Evolutionary conservation across 2,797 vertebrate genomes (phyloP).

Genomic region (Chrysocyon brachyurus): DNA sequence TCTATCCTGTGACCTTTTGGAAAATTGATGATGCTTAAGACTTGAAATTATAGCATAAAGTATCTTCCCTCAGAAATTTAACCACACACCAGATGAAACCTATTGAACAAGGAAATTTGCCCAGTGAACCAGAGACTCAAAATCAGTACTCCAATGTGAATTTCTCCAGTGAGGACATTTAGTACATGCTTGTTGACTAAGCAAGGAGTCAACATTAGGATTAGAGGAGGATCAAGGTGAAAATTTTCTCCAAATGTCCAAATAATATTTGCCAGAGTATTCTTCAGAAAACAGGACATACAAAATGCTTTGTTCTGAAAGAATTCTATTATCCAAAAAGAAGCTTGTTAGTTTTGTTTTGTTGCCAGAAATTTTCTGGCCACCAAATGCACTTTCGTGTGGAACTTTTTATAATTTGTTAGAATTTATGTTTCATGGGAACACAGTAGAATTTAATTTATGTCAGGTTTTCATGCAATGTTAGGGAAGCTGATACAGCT

Average conservation of each 20-base stretch:
- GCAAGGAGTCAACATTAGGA: not conserved
- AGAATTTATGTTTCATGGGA: not conserved
- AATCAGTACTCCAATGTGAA: not conserved
- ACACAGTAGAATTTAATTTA: not conserved
- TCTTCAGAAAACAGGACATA: not conserved
- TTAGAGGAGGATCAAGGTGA: not conserved
- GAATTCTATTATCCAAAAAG: not conserved
- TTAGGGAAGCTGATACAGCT: not conserved
- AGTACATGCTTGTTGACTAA: not conserved
- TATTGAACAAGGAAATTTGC: not conserved
- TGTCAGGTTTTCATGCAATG: not conserved
- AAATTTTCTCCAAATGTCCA: not conserved
- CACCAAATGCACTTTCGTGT: not conserved
- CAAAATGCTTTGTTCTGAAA: conserved; percentile 4
- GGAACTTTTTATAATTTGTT: not conserved
- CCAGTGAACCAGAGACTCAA: not conserved
- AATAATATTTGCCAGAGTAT: not conserved
- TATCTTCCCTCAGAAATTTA: conserved; percentile 36
- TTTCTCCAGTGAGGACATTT: not conserved
- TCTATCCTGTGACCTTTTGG: conserved; percentile 32
- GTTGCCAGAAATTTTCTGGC: not conserved
- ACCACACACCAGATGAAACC: not conserved
- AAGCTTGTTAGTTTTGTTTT: not conserved
- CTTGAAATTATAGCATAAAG: conserved; percentile 49
- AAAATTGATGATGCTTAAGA: conserved; percentile 42